Base-by-base conservation (phyloP, 2,797 vertebrate genomes). In the Naso thynnoides region DNA sequence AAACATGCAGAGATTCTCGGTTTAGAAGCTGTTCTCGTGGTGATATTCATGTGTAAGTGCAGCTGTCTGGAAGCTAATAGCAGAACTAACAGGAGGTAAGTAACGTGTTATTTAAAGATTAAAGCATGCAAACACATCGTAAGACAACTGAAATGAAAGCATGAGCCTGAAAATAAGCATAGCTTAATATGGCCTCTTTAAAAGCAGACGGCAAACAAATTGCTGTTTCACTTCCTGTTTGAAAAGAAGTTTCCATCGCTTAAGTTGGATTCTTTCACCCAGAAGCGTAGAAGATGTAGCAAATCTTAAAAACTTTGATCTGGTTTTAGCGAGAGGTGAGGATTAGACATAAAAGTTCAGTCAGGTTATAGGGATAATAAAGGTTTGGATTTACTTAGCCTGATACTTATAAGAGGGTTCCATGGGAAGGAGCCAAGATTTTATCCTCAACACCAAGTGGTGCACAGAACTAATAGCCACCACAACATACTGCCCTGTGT, bases 281-380 rank as follows among this genome's bases (percentile, higher is more conserved):
- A n/a, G n/a, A n/a, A n/a, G n/a, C n/a, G n/a, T n/a, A n/a, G n/a
- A 58, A 73, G 54, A 69, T 6, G 1, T 19, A 13, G 33, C 65
- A 49, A 50, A 55, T 23, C n/a, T 1, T 57, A 2, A n/a, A 38
- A 56, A 47, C 70, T 60, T 21, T 49, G 59, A 52, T 64, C 42
- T 64, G 67, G 41, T 69, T 78, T 78, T 53, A 76, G 53, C 27
- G 27, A 23, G 33, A 59, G 11, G 8, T 38, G 9, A 45, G 33
- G 76, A 73, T 78, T 48, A 76, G 54, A 63, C 4, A 26, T 39
- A 41, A 23, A 65, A 29, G 8, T 68, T 69, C 68, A 81, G 64
- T 62, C 45, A 64, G 57, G 75, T 76, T 55, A 59, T 31, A 5
- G 0, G 44, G 21, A 54, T 49, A 47, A 82, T 62, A 60, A 29